Evolutionary conservation across 1,140 invertebrate species (phyloP), one percentile per base, ranked within the genome.

Genomic region (Helicoverpa armigera): DNA sequence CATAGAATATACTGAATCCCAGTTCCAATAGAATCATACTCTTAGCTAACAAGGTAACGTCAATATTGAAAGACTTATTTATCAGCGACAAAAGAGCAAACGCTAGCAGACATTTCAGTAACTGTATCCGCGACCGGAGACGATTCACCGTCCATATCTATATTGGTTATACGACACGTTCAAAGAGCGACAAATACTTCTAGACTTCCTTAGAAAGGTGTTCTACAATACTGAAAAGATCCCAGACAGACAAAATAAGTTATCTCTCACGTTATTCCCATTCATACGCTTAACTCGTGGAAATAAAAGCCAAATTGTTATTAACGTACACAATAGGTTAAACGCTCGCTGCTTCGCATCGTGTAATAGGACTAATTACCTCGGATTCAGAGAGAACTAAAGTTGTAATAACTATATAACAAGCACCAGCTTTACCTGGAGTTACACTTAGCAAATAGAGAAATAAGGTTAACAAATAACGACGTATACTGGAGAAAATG

Each of bases 51-150:
- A 67, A 65, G 61, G 35, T 18, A 67, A 50, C 43, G 43, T 67
- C 35, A 67, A 67, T 67, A 67, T 67, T 67, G 63, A 12, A 50
- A 67, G n/a, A 16, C 43, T 50, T 67, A 50, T 50, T 67, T 67
- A 67, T 67, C 63, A 67, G 63, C 16, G 63, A 18, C 43, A 67
- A 43, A 7, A 43, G 35, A 67, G 63, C 63, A 67, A 67, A 67
- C 63, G 50, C n/a, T 18, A 16, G 63, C 18, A 12, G 43, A 67
- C 35, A 67, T 67, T 48, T 43, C 63, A 67, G 63, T 67, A 67
- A 67, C 63, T 18, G 63, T 11, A 67, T 16, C 35, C 63, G 43
- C 7, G 35, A 16, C 43, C 2, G 35, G 43, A 43, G 35, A 16
- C 43, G 3, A n/a, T 67, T 67, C 63, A 60, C 29, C 58, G 63